Conservation (phyloP, 2,888 invertebrate species). For the Gnatocerus cornutus region DNA sequence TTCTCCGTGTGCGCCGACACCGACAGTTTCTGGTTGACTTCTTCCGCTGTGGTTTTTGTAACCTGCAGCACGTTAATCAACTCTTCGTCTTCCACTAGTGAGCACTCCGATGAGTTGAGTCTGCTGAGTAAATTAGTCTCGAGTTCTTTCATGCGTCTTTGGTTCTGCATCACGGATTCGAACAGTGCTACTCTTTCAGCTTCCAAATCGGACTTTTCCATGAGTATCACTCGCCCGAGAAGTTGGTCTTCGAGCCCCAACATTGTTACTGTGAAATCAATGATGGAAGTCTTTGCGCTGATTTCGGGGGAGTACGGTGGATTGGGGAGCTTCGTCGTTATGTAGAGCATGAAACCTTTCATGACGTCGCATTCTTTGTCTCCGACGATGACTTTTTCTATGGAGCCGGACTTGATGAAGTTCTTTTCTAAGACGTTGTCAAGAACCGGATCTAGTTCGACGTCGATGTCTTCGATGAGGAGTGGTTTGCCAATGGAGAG, state of each 20-base stretch:
- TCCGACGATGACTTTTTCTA: slow-evolving; percentile 94
- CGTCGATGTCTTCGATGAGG: slow-evolving; percentile 94
- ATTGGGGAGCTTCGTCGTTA: slow-evolving; percentile 96
- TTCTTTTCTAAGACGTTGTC: slow-evolving; percentile 98
- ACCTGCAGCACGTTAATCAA: slow-evolving; percentile 91
- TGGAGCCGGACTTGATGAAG: slow-evolving; percentile 97
- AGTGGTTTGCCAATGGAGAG: slow-evolving; percentile 78
- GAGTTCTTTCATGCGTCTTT: slow-evolving; percentile 95
- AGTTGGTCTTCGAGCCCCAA: slow-evolving; percentile 94
- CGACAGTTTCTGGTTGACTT: slow-evolving; percentile 94
- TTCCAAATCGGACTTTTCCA: slow-evolving; percentile 97
- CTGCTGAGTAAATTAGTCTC: slow-evolving; percentile 93
- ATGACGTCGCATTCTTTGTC: slow-evolving; percentile 98
- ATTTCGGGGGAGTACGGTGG: slow-evolving; percentile 98
- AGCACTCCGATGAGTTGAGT: slow-evolving; percentile 94
- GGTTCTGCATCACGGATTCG: slow-evolving; percentile 97
- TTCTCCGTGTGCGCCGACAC: slow-evolving; percentile 95
- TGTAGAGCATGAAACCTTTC: slow-evolving; percentile 95
- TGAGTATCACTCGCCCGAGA: slow-evolving; percentile 92
- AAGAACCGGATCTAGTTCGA: slow-evolving; percentile 95
- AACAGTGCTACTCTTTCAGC: slow-evolving; percentile 94
- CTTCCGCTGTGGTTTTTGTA: slow-evolving; percentile 89
- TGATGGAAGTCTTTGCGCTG: slow-evolving; percentile 96
- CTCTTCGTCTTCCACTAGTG: slow-evolving; percentile 96
- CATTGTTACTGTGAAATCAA: slow-evolving; percentile 98